phyloP scores from a whole-genome alignment of 2,888 invertebrate genomes.

The Erannis defoliaria region DNA sequence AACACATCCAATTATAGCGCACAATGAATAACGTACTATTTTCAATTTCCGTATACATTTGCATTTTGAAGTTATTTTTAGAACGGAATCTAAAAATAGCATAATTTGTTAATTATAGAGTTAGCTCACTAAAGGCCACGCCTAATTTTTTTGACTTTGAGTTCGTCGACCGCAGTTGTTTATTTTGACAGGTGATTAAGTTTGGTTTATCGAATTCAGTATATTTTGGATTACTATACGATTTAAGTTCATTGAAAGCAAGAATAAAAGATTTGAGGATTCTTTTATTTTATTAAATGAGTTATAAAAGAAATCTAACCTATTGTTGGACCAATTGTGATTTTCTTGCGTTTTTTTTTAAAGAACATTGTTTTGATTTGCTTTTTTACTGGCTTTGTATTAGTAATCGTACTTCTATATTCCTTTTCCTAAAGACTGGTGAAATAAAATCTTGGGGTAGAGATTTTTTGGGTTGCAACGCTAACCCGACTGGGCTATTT shows the following conservation, averaged over 20 bases:
- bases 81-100: constrained; percentile 8
- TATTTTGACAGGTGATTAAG: constrained; percentile 23
- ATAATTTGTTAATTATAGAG: background rate
- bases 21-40: background rate
- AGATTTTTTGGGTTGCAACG: no score
- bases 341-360: no score
- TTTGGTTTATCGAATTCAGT: constrained; percentile 13
- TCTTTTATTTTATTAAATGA: no score
- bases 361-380: no score
- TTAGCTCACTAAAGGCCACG: constrained; percentile 6
- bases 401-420: no score
- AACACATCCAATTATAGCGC: background rate
- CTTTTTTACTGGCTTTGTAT: no score
- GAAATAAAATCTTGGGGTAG: no score
- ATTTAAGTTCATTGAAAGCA: constrained; percentile 4
- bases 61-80: constrained; percentile 14
- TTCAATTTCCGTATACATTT: constrained; percentile 7
- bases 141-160: constrained; percentile 20
- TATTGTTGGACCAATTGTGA: no score
- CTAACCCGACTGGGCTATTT: no score
- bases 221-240: constrained; percentile 23
- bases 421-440: no score
- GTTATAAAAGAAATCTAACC: no score
- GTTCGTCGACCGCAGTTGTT: constrained; percentile 16
- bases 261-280: no score